Base-by-base conservation (phyloP, 2,113 vertebrate genomes). In the Ellobius talpinus region DNA sequence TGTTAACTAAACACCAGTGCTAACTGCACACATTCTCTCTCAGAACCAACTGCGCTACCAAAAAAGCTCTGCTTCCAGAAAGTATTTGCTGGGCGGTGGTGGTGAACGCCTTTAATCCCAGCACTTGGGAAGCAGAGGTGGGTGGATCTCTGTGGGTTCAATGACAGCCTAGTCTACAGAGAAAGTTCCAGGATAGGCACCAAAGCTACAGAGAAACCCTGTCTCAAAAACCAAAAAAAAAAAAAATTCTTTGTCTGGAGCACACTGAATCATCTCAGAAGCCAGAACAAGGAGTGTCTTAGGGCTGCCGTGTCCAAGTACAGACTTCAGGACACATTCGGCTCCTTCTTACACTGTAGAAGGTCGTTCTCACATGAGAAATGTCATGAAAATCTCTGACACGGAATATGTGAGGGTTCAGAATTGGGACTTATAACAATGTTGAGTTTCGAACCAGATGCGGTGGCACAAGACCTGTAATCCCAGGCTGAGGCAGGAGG, bases 231-330 rank as follows among this genome's bases (percentile, higher is more conserved):
- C 14, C 14, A 55, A 55, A 55, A 2, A 52, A 52, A 52, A 52
- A 52, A 52, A 11, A 52, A 52, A 52, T 0, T 55, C 52, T 55
- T 55, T 81, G 5, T 72, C 33, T 42, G 82, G 86, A 96, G 31
- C 77, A 94, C 45, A 81, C 42, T 65, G 74, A 72, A 26, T 89
- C 58, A 97, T 78, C 82, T 58, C n/a, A 92, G 93, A 96, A 97
- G 93, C 73, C 31, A 74, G 82, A 39, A 52, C 58, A 93, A 90
- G 17, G 39, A 2, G 6, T 55, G 66, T 84, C 85, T 87, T 81
- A 77, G 36, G 8, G 88, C 11, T 55, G 45, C 29, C 16, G 7
- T 4, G 55, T 95, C 21, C 65, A 31, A 81, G 21, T 42, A 13
- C 7, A 72, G 55, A 91, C 52, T 84, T 93, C 10, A 81, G 81